Conservation (phyloP, 2,888 invertebrate genomes). For the Lottia gigantea region DNA sequence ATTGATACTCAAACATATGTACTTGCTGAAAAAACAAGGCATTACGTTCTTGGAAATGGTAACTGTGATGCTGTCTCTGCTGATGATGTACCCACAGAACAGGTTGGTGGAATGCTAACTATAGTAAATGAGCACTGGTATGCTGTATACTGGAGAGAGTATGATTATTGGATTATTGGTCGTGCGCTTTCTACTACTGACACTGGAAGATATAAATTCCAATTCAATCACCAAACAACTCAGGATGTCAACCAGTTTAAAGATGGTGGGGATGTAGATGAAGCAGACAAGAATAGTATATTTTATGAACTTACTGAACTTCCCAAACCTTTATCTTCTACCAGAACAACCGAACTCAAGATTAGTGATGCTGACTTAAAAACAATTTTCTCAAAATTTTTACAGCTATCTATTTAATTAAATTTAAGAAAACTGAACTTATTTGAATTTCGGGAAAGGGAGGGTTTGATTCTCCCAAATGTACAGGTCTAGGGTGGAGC, state of each 20-base stretch:
- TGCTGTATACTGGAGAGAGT: background rate
- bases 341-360: background rate
- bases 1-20: no score
- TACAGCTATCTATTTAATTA: no score
- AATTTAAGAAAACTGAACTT: no score
- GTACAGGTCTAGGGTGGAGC: no score
- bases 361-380: background rate
- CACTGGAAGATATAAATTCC: background rate
- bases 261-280: background rate
- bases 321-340: background rate
- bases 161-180: background rate
- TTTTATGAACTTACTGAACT: background rate
- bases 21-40: no score
- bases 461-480: no score
- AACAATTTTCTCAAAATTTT: no score
- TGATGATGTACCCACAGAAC: no score
- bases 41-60: no score
- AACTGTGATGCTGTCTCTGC: no score
- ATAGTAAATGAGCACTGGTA: background rate
- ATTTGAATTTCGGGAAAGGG: no score
- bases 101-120: no score
- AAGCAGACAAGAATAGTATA: background rate
- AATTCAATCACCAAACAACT: background rate
- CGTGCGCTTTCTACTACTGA: background rate
- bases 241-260: background rate